Base-by-base conservation (phyloP, 1,140 invertebrate genomes). In the Sitodiplosis mosellana region DNA sequence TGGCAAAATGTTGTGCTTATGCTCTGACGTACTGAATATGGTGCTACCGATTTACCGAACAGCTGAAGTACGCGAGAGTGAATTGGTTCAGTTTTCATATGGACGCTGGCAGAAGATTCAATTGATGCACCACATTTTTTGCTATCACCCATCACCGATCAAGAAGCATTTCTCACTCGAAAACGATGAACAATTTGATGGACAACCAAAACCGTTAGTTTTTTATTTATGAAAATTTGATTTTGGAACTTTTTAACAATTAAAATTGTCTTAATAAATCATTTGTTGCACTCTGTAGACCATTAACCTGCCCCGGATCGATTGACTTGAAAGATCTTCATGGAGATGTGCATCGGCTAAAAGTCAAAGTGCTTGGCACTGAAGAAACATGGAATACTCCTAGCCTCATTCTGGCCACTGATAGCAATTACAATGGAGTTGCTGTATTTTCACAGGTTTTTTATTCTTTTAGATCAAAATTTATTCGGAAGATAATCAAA, bases 301-400 rank as follows among this genome's bases (percentile, higher is more conserved):
- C 56, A 59, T 52, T 64, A 61, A 59, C 63, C 56, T 64, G 59
- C 60, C 61, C 61, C 61, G 64, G 62, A 59, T 64, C 61, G 50
- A 55, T 74, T 14, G 78, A 83, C 58, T 73, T 78, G 49, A 68
- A 69, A 19, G 20, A 43, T 12, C 3, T 27, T 10, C 10, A 27
- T 10, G 79, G 80, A 1, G 75, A 77, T 33, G 67, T 65, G 12
- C 78, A 86, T 55, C 74, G 75, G 33, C 65, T 88, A 44, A 70
- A 80, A 41, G 76, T 89, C 1, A 75, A 80, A 57, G 75, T 86
- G 14, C 60, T 90, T 27, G 85, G 82, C 0, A 78, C 76, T 0
- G 85, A 89, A 56, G 82, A 87, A 59, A 86, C 82, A 0, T 86
- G 83, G 80, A 78, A 86, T 33, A 87, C 82, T 3, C 84, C 84